Base-by-base conservation (phyloP, 2,888 invertebrate species). In the Lordiphosa andalusiaca region DNA sequence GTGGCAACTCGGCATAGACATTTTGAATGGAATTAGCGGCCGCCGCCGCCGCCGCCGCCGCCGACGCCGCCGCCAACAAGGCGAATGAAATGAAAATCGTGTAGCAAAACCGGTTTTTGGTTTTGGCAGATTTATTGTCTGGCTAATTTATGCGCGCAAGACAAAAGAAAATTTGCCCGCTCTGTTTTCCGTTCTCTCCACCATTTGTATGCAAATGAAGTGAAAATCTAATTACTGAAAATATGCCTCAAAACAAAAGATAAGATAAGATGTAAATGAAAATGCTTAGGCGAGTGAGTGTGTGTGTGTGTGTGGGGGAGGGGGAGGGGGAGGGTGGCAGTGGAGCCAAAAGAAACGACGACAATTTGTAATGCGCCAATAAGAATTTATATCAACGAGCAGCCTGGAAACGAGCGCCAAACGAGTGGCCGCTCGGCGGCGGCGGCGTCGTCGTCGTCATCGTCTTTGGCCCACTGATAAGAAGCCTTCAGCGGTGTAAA, bases 311-410 rank as follows among this genome's bases (percentile, higher is more conserved):
- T 40, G 47, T 54, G 53, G 38, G 55, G 10, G 19, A 46, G 16
- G 6, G 6, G n/a, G 21, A n/a, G 39, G 23, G 9, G 6, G n/a
- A 12, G 50, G 3, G 39, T n/a, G 19, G 10, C 25, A 4, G 49
- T 47, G 3, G 41, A n/a, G 19, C 10, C 30, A 6, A 49, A 25
- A 54, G 5, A 42, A 25, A 52, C 30, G 66, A 77, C 66, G 77
- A 80, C 84, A 81, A 83, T 81, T 80, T 81, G 80, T 84, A 83
- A 81, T 83, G 84, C 80, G 80, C 80, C 80, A 81, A 81, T 81
- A 81, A 81, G 84, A 81, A 81, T 83, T 83, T 84, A 84, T 81
- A 77, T 81, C 75, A 80, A 83, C 65, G 70, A 40, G 57, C 65
- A 59, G 67, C 54, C 58, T 57, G 53, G 63, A 30, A 30, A 57